Evolutionary conservation across 2,797 vertebrate species (phyloP).

Genomic region (Megaceryle alcyon): DNA sequence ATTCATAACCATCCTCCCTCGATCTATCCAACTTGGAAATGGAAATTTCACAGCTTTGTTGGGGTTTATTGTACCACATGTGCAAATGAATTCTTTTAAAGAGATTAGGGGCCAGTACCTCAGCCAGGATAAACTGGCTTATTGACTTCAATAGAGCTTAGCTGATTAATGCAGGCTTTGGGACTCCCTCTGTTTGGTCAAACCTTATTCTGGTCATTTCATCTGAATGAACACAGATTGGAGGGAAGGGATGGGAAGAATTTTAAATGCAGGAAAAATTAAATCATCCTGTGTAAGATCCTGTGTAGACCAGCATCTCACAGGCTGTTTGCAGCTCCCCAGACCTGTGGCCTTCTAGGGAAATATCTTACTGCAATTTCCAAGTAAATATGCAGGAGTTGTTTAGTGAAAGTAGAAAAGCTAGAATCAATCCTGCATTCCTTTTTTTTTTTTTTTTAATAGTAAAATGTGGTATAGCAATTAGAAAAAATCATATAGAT

Average conservation of each 20-base stretch:
- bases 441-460: not conserved
- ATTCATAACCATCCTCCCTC: not conserved
- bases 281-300: not conserved
- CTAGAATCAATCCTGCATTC: not conserved
- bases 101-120: not conserved
- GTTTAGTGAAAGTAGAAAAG: not conserved
- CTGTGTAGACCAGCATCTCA: not conserved
- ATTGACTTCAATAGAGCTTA: not conserved
- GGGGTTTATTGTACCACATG: constrained; percentile 18
- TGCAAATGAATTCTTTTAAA: not conserved
- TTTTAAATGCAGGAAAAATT: not conserved
- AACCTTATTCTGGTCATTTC: not conserved
- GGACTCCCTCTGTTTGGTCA: not conserved
- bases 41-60: constrained; percentile 19
- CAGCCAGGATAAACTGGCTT: not conserved
- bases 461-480: not conserved
- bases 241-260: not conserved
- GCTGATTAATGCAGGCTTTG: not conserved
- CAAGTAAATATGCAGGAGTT: not conserved
- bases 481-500: not conserved
- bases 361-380: not conserved
- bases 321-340: fast-evolving
- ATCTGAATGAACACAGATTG: not conserved
- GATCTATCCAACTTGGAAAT: not conserved
- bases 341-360: not conserved